Conservation (phyloP, 2,113 vertebrate species). For the Cacatua alba region DNA sequence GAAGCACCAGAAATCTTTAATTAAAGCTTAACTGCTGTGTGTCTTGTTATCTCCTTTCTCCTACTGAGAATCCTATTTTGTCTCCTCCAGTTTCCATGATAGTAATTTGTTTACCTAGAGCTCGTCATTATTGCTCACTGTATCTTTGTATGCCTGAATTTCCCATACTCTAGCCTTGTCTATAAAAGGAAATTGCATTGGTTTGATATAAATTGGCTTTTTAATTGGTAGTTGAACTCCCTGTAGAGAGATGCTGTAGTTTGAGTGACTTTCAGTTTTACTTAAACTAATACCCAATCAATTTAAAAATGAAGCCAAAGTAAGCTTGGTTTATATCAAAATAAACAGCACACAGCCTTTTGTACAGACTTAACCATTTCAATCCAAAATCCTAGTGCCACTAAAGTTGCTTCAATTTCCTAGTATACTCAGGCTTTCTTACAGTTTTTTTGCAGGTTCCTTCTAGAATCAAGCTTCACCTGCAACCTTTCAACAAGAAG, state of each 20-base stretch:
- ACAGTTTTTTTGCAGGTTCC: neutral
- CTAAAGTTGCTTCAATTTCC: neutral
- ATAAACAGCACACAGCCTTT: neutral
- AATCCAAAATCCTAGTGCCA: neutral
- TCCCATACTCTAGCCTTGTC: neutral
- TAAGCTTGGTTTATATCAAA: neutral
- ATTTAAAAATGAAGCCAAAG: neutral
- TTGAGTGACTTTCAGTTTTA: conserved; percentile 22
- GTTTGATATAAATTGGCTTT: conserved; percentile 53
- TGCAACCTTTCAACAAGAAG: neutral
- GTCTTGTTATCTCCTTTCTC: neutral
- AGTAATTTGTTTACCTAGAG: conserved; percentile 42
- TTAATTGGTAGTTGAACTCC: conserved; percentile 38
- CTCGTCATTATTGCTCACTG: conserved; percentile 29
- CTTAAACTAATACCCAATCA: neutral
- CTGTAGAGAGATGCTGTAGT: neutral
- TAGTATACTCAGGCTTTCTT: neutral
- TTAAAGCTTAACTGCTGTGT: conserved; percentile 53
- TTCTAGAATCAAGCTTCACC: neutral
- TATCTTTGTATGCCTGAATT: conserved; percentile 13
- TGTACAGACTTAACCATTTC: neutral
- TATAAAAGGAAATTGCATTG: conserved; percentile 19
- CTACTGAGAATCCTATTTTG: conserved; percentile 23
- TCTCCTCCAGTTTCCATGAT: conserved; percentile 6
- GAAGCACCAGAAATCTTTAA: conserved; percentile 56